phyloP scores from a whole-genome alignment of 2,113 vertebrate genomes.

The Potamarius usumacintae region DNA sequence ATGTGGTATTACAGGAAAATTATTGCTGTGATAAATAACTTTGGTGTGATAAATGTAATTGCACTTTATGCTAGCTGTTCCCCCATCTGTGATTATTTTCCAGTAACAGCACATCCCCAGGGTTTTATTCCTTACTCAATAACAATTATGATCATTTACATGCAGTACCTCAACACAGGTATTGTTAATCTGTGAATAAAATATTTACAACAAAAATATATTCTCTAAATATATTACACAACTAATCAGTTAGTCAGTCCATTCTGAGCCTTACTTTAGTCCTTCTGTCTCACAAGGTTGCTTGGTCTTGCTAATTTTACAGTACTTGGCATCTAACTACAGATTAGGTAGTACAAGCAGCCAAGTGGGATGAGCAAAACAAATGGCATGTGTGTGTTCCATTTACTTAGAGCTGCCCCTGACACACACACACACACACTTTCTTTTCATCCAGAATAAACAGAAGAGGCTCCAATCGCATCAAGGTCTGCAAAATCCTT shows the following conservation, averaged over 20 bases:
- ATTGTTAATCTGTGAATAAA: background rate
- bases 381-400: conserved; percentile 52
- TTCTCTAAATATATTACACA: background rate
- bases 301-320: conserved; percentile 31
- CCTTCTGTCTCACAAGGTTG: background rate
- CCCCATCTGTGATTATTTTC: background rate
- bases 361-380: conserved; percentile 40
- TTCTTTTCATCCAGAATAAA: conserved; percentile 52
- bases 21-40: background rate
- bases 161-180: background rate
- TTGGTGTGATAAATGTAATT: background rate
- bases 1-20: background rate
- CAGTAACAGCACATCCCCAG: background rate
- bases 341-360: conserved; percentile 43
- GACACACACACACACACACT: background rate
- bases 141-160: background rate
- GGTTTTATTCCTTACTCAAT: background rate
- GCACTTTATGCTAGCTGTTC: background rate
- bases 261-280: background rate
- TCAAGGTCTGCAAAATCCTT: conserved; percentile 57
- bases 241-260: background rate
- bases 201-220: background rate
- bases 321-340: conserved; percentile 29
- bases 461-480: conserved; percentile 44
- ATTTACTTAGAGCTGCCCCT: conserved; percentile 46